These are phyloP conservation scores for Eristalinus aeneus DNA, from an alignment of 2,888 invertebrate species.

Conservation along the genomic window DNA sequence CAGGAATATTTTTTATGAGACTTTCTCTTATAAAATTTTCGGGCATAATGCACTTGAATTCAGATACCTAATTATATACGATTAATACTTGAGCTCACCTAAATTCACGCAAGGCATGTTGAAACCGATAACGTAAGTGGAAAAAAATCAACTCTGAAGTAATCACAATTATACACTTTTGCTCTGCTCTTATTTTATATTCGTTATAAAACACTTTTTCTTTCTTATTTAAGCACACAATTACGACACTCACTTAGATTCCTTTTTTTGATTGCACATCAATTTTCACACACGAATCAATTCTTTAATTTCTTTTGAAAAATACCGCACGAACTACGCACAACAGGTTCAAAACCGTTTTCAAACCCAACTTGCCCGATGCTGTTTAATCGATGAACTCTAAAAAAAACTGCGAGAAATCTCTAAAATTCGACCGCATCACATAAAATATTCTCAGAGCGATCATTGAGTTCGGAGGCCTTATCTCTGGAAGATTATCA, in stretches of 20 bases:
- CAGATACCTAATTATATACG: no score
- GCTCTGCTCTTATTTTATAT: slow-evolving; percentile 40
- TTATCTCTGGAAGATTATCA: slow-evolving; percentile 1
- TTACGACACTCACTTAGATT: not conserved
- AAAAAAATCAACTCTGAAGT: not conserved
- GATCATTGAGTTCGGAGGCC: not conserved
- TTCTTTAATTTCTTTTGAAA: not conserved
- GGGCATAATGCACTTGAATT: not conserved
- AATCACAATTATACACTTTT: slow-evolving; percentile 24
- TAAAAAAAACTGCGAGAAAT: not conserved
- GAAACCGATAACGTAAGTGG: slow-evolving; percentile 21
- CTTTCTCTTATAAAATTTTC: no score
- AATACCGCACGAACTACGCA: not conserved
- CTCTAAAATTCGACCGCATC: not conserved
- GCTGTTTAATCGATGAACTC: not conserved
- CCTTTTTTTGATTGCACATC: not conserved
- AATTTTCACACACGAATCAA: not conserved
- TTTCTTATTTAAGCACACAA: not conserved
- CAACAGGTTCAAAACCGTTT: not conserved
- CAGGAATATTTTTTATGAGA: no score
- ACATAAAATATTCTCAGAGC: not conserved
- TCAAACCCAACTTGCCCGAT: not conserved
- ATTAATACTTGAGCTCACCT: slow-evolving; percentile 23
- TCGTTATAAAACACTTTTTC: no score
- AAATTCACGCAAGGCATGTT: slow-evolving; percentile 41